Evolutionary conservation across 2,797 vertebrate genomes (phyloP).

Genomic region (Rhynchotus rufescens): DNA sequence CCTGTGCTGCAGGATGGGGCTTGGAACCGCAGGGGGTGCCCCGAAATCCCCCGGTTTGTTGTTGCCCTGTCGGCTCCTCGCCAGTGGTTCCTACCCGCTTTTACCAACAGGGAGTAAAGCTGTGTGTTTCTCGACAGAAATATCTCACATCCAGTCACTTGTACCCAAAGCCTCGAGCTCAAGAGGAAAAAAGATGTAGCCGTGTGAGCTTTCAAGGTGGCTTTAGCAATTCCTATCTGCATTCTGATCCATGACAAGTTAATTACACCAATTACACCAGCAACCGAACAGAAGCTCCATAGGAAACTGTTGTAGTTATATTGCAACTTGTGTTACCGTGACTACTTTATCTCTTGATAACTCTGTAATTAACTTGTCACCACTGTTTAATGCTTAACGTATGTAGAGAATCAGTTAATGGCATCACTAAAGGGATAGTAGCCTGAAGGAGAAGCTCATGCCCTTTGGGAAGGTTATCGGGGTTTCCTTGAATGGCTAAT

Average conservation of each 20-base stretch:
- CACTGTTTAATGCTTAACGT: slow-evolving; percentile 58
- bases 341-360: slow-evolving; percentile 75
- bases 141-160: background rate
- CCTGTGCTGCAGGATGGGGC: background rate
- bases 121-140: background rate
- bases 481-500: slow-evolving; percentile 30
- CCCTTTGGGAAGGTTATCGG: slow-evolving; percentile 48
- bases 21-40: rapidly evolving
- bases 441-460: slow-evolving; percentile 62
- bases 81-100: background rate
- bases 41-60: background rate
- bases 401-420: slow-evolving; percentile 45
- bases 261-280: slow-evolving; percentile 73
- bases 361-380: slow-evolving; percentile 73
- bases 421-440: slow-evolving; percentile 55
- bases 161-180: background rate
- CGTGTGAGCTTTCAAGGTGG: slow-evolving; percentile 21
- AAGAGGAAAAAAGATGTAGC: background rate
- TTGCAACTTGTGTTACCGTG: slow-evolving; percentile 66
- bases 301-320: slow-evolving; percentile 70
- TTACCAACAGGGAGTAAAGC: background rate
- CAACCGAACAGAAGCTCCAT: slow-evolving; percentile 61
- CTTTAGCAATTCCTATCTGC: slow-evolving; percentile 58
- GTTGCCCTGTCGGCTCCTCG: background rate
- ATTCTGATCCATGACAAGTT: slow-evolving; percentile 68